Conservation (phyloP, 2,888 invertebrate genomes). For the Cacoxenus indagator region DNA sequence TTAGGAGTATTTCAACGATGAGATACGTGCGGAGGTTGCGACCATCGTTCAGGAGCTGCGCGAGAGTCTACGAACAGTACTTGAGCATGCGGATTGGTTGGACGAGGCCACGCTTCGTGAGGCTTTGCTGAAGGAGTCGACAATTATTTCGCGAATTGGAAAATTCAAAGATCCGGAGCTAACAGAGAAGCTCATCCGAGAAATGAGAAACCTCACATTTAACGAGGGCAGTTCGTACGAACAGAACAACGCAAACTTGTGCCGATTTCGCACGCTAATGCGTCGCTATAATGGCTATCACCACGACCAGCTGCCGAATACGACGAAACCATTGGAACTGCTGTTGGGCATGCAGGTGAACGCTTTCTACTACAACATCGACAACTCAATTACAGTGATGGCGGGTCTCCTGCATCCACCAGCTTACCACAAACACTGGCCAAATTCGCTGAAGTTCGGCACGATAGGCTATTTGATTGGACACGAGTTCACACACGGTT, state of each 20-base stretch:
- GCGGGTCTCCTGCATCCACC: slow-evolving; percentile 64
- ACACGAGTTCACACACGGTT: slow-evolving; percentile 66
- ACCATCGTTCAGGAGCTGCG: slow-evolving; percentile 56
- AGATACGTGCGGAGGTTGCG: slow-evolving; percentile 46
- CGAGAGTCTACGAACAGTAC: slow-evolving; percentile 43
- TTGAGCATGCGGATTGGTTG: slow-evolving; percentile 61
- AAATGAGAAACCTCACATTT: slow-evolving; percentile 47
- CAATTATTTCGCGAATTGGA: slow-evolving; percentile 51
- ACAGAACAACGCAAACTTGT: slow-evolving; percentile 49
- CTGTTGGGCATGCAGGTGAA: slow-evolving; percentile 60
- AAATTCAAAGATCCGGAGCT: slow-evolving; percentile 44
- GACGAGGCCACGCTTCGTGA: slow-evolving; percentile 57
- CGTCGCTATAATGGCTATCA: slow-evolving; percentile 52
- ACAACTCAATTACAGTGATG: slow-evolving; percentile 66
- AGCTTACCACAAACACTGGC: slow-evolving; percentile 59
- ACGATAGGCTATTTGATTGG: slow-evolving; percentile 65
- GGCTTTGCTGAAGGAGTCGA: slow-evolving; percentile 58
- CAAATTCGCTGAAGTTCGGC: slow-evolving; percentile 63
- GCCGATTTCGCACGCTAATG: slow-evolving; percentile 43
- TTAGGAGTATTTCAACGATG: slow-evolving; percentile 54
- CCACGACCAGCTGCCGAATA: slow-evolving; percentile 38
- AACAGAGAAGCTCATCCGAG: slow-evolving; percentile 47
- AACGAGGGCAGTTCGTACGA: slow-evolving; percentile 47
- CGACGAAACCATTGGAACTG: slow-evolving; percentile 55
- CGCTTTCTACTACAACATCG: slow-evolving; percentile 63